Percentiles rank a stretch among this genome's conserved stretches.
These are phyloP conservation scores for Aphaenogaster rudis DNA, from an alignment of 1,140 invertebrate species.

Conservation along the genomic window DNA sequence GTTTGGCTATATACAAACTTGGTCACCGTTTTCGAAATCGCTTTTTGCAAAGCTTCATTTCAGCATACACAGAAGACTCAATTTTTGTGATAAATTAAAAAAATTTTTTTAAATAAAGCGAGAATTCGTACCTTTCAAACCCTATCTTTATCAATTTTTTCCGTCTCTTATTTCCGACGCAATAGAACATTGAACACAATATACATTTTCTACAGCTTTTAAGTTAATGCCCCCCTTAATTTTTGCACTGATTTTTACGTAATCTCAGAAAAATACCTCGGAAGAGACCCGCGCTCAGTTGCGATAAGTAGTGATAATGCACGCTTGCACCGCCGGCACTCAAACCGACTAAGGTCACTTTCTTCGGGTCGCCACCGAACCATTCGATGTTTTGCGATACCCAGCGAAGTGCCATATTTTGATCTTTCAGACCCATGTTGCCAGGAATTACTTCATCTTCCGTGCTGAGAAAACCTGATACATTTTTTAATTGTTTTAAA, in stretches of 20 bases:
- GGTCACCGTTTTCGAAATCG: too few species aligned
- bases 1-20: too few species aligned
- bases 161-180: too few species aligned
- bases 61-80: too few species aligned
- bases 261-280: constrained; percentile 79
- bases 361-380: constrained; percentile 87
- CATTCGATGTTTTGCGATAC: constrained; percentile 87
- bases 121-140: too few species aligned
- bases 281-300: constrained; percentile 81
- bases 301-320: constrained; percentile 89
- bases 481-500: not conserved
- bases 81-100: too few species aligned
- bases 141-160: too few species aligned
- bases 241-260: not conserved
- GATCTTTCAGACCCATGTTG: constrained; percentile 89
- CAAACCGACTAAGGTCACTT: constrained; percentile 86
- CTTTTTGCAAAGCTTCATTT: too few species aligned
- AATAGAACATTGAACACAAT: too few species aligned
- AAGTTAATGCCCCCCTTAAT: not conserved
- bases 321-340: constrained; percentile 88
- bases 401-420: constrained; percentile 89
- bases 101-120: too few species aligned
- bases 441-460: constrained; percentile 87
- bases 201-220: too few species aligned
- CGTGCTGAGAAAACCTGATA: constrained; percentile 87